These are phyloP conservation scores for Lasioglossum calceatum DNA, from an alignment of 2,888 invertebrate genomes.

Conservation along the genomic window DNA sequence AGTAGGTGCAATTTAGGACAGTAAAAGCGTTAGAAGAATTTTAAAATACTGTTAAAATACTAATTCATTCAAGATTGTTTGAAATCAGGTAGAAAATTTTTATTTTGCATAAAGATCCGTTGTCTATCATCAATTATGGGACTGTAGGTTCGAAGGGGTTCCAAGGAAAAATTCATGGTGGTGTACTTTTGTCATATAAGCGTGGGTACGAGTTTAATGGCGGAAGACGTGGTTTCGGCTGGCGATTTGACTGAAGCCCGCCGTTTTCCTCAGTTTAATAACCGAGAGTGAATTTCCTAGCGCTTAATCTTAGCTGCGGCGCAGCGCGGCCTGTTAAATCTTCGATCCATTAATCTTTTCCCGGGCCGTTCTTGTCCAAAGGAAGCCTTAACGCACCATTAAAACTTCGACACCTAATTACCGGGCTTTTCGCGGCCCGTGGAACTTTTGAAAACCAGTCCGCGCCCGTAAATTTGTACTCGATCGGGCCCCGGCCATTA, in stretches of 20 bases:
- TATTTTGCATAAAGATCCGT: too few relatives aligned
- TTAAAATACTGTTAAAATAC: too few relatives aligned
- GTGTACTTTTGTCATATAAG: not conserved
- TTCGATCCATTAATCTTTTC: conserved; percentile 58
- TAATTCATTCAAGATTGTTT: too few relatives aligned
- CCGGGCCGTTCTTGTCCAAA: conserved; percentile 29
- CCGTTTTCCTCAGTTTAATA: conserved; percentile 38
- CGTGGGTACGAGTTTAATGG: not conserved
- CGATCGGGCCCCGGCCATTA: conserved; percentile 1
- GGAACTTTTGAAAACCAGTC: conserved; percentile 33
- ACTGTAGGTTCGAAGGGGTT: not conserved
- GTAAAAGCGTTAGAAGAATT: too few relatives aligned
- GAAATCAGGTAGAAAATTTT: too few relatives aligned
- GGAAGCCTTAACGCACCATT: conserved; percentile 55
- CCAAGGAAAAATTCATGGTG: not conserved
- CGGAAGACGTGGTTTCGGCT: not conserved
- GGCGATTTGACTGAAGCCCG: conserved; percentile 9
- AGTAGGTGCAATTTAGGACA: too few relatives aligned
- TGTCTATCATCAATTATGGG: not conserved
- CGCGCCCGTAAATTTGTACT: conserved; percentile 37
- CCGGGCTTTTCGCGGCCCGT: conserved; percentile 32
- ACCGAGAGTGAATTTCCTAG: conserved; percentile 38
- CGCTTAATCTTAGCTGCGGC: conserved; percentile 29
- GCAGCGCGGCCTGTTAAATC: conserved; percentile 32
- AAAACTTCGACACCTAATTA: conserved; percentile 59